These are phyloP conservation scores for Heliopora coerulea DNA, from an alignment of 92 coral and sea anemone species.

Conservation along the genomic window DNA sequence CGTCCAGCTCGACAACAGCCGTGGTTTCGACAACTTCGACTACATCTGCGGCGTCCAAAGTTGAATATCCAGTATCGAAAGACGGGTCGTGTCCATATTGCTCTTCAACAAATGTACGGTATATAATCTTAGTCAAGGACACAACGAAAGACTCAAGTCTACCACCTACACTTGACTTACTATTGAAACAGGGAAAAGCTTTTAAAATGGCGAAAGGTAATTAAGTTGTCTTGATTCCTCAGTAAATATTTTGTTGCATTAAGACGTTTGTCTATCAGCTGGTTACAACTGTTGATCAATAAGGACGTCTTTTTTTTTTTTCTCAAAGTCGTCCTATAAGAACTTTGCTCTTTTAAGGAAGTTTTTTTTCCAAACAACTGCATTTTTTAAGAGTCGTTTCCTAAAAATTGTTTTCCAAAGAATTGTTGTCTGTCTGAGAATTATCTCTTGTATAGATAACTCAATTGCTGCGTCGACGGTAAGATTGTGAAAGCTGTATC, in stretches of 20 bases:
- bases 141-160: constrained; percentile 65
- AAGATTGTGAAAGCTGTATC: not conserved
- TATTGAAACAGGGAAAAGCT: constrained; percentile 73
- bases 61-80: constrained; percentile 75
- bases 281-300: no score
- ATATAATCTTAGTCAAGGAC: constrained; percentile 74
- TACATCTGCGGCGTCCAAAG: constrained; percentile 19
- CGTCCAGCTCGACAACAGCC: constrained; percentile 21
- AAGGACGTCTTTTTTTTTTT: no score
- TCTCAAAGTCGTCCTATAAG: no score
- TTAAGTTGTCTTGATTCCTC: no score
- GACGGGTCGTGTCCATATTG: constrained; percentile 92
- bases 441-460: not conserved
- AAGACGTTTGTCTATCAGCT: no score
- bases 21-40: constrained; percentile 25
- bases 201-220: constrained; percentile 99
- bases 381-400: not conserved
- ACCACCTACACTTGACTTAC: constrained; percentile 73
- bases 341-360: not conserved
- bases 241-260: no score
- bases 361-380: not conserved
- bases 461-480: not conserved
- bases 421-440: no score
- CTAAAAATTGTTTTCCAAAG: no score
- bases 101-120: constrained; percentile 70